Evolutionary conservation across 2,888 invertebrate species (phyloP), one percentile per base, ranked within the genome.

Genomic region (Suillia variegata): DNA sequence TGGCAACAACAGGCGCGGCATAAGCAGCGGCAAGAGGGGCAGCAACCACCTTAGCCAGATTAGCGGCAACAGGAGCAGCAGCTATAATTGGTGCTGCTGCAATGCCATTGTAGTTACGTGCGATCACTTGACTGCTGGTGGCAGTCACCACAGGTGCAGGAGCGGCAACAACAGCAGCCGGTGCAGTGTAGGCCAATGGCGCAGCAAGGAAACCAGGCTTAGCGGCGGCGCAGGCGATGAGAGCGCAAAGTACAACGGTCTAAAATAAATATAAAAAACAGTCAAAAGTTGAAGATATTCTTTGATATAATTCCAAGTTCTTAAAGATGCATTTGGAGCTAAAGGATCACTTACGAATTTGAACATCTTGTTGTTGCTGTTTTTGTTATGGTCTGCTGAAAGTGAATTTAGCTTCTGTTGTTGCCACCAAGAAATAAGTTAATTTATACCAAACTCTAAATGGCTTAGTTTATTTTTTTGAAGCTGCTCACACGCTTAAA

Each of bases 101-200:
- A 33, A 76, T 73, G n/a, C 75, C 75, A 65, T 75, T 75, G 58
- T 65, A 69, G 10, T 69, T 76, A 31, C 75, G 62, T 20, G 74
- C 74, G 62, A 75, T 67, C 42, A 73, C 67, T 55, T 76, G 76
- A 56, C 70, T 76, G 38, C 75, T 76, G 61, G 74, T 72, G 49
- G 76, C 74, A 5, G 76, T 76, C 17, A 76, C 68, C 38, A 68
- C 12, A 0, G 75, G 73, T 33, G 70, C 71, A 15, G 75, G 74
- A 13, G 73, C 74, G n/a, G 73, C 74, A 33, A 68, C 34, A 12
- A 65, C 53, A 10, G 63, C 54, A 20, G 69, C 62, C 12, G 61
- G 24, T 24, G 59, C 54, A 20, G 54, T 8, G 4, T 67, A 70
- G 4, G 69, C 67, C 58, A 70, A 13, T 0, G 56, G 64, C 0